Base-by-base conservation (phyloP, 1,140 invertebrate genomes). In the Drosophila ercepeae region DNA sequence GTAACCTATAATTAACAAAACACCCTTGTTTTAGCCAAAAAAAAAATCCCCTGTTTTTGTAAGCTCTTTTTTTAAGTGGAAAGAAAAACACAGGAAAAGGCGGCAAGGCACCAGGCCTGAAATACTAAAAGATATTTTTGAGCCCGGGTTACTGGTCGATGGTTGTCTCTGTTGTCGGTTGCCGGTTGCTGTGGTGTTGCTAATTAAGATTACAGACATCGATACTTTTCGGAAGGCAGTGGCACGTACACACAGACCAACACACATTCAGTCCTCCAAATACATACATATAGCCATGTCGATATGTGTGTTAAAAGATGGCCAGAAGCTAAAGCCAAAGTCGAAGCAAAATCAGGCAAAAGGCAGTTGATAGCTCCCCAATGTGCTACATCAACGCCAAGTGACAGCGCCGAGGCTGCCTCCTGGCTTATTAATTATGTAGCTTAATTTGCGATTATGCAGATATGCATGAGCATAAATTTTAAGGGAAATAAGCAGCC, bases 201-300 rank as follows among this genome's bases (percentile, higher is more conserved):
- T 84, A 84, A 84, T 84, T 84, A 84, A 84, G 81, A 84, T 84
- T 84, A 84, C 81, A 84, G 81, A 84, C 81, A 86, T 84, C 77
- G 81, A 84, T 84, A 84, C 81, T 88, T 84, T 84, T 81, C 68
- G 76, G 72, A 58, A 76, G 46, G 81, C 76, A 76, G 82, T 81
- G 79, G 79, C 79, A 84, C 82, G 76, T 81, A 65, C 44, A 50
- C 45, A 61, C 51, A 73, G n/a, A n/a, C n/a, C n/a, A 50, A 78
- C 44, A 65, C 21, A 42, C 34, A 82, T 27, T 59, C 18, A 36
- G 34, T 32, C 44, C 21, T 49, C 27, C 14, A 13, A 27, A 6
- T 44, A 44, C 51, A 32, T 41, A 44, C 34, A 49, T 45, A 65
- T 48, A 21, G 39, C 13, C 4, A 32, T 14, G 5, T 18, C 39